These are phyloP conservation scores for Spodoptera littoralis DNA, from an alignment of 2,888 invertebrate species.

Conservation along the genomic window DNA sequence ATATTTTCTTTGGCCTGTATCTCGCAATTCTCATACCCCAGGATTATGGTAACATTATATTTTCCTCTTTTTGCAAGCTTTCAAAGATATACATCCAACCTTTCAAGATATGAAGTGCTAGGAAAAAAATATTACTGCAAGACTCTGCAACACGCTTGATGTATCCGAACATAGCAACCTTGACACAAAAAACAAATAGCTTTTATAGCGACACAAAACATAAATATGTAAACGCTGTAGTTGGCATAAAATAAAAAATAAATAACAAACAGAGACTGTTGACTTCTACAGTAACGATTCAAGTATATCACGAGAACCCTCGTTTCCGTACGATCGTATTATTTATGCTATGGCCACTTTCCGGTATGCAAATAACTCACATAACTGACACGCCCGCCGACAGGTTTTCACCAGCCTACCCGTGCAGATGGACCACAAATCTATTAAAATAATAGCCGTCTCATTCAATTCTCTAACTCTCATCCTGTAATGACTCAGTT, in stretches of 20 bases:
- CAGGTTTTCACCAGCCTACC: constrained; percentile 47
- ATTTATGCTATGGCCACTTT: constrained; percentile 46
- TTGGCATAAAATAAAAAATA: constrained; percentile 15
- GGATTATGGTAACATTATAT: constrained; percentile 32
- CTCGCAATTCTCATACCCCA: constrained; percentile 22
- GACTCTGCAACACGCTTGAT: no score
- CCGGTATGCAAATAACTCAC: constrained; percentile 52
- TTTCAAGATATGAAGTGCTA: constrained; percentile 25
- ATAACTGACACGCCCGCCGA: constrained; percentile 42
- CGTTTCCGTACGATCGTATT: constrained; percentile 37
- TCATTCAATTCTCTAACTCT: constrained; percentile 56
- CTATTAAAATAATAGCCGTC: constrained; percentile 58
- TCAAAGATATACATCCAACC: constrained; percentile 8
- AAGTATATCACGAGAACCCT: constrained; percentile 40
- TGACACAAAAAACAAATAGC: not conserved
- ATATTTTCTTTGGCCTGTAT: constrained; percentile 29
- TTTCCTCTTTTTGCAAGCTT: constrained; percentile 30
- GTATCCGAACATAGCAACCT: no score
- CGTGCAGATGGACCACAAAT: constrained; percentile 52
- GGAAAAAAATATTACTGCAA: not conserved
- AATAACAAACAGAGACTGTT: constrained; percentile 23
- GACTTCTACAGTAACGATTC: constrained; percentile 29
- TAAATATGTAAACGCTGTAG: not conserved
- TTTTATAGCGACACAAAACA: not conserved
- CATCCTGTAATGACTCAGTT: constrained; percentile 55